Conservation (phyloP, 37 sponge, comb jelly and placozoan species). For the Agelas oroides region DNA sequence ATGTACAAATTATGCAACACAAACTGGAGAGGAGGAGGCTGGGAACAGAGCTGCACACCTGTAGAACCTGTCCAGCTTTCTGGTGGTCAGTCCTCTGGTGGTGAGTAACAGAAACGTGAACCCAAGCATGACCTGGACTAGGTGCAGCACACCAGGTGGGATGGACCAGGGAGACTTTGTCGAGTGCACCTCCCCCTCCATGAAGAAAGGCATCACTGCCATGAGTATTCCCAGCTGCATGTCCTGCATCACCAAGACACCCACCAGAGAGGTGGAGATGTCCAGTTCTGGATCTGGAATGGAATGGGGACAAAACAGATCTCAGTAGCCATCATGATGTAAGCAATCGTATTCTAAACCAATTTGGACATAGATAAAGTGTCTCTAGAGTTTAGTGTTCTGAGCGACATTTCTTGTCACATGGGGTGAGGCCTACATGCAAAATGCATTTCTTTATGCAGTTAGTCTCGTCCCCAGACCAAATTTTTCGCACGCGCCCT, state of each 20-base stretch:
- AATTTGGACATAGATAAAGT: not conserved
- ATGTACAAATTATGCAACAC: not conserved
- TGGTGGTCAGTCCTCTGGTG: slow-evolving; percentile 18
- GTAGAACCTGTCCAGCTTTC: slow-evolving; percentile 43
- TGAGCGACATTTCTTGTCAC: no score
- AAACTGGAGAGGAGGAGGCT: no score
- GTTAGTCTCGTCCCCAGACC: no score
- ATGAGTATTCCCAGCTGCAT: slow-evolving; percentile 78
- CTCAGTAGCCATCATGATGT: not conserved
- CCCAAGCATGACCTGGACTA: slow-evolving; percentile 53
- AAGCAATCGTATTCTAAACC: not conserved
- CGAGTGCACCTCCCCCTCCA: no score
- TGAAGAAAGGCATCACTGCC: slow-evolving; percentile 80
- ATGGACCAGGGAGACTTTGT: no score
- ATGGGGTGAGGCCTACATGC: no score
- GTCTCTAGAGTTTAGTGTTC: not conserved
- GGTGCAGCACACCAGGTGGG: no score
- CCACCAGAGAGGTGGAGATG: slow-evolving; percentile 47
- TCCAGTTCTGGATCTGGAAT: slow-evolving; percentile 37
- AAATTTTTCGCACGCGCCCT: no score
- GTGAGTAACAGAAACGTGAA: slow-evolving; percentile 53
- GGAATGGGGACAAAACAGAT: no score
- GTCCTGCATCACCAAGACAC: slow-evolving; percentile 91
- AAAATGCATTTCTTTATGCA: no score
- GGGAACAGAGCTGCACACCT: no score